These are phyloP conservation scores for Prionchulus punctatus DNA, from an alignment of 2,888 invertebrate species.

Conservation along the genomic window DNA sequence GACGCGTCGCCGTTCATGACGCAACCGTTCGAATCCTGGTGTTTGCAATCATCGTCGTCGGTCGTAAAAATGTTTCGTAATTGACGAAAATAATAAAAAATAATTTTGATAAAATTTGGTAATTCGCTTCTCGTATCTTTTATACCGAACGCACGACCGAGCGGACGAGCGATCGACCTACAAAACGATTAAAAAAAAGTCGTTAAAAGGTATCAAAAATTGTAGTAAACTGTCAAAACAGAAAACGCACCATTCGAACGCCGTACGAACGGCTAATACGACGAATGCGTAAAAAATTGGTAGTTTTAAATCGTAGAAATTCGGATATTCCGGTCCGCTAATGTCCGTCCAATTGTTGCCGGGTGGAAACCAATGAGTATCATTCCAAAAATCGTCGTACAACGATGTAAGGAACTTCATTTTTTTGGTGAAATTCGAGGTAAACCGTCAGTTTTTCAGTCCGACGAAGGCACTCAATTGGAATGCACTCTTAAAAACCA, in stretches of 20 bases:
- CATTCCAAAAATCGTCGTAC: conserved; percentile 47
- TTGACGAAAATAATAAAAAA: neutral
- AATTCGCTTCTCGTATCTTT: conserved; percentile 6
- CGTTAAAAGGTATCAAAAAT: neutral
- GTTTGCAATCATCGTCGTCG: neutral
- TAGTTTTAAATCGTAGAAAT: conserved; percentile 49
- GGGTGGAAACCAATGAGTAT: conserved; percentile 75
- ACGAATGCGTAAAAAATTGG: conserved; percentile 64
- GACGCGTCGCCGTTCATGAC: neutral
- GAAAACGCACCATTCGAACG: conserved; percentile 65
- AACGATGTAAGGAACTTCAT: too few species aligned
- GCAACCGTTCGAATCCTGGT: neutral
- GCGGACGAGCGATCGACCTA: conserved; percentile 53
- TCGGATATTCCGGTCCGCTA: conserved; percentile 55
- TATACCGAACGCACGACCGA: conserved; percentile 14
- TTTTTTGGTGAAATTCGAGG: too few species aligned
- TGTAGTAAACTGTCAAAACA: too few species aligned
- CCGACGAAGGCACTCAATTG: too few species aligned
- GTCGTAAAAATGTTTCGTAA: neutral
- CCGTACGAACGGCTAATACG: conserved; percentile 54
- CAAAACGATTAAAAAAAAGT: conserved; percentile 16
- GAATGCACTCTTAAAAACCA: too few species aligned
- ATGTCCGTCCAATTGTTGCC: conserved; percentile 76
- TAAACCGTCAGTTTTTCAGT: too few species aligned
- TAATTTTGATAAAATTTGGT: neutral